These are phyloP conservation scores for Euwallacea fornicatus DNA, from an alignment of 1,140 invertebrate species.

Conservation along the genomic window DNA sequence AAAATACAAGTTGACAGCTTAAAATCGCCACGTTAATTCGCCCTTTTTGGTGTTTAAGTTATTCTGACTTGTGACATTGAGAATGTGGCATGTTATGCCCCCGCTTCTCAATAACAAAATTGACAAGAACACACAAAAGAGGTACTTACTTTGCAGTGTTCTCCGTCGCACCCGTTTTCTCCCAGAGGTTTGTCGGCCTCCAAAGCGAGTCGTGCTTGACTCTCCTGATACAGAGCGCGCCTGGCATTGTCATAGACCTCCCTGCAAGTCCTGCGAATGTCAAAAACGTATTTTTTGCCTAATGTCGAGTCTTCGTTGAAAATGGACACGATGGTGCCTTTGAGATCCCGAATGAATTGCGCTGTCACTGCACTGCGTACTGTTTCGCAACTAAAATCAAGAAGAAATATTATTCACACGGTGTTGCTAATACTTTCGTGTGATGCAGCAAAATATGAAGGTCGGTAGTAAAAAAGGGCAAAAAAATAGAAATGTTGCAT, in stretches of 20 bases:
- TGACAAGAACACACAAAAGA: no score
- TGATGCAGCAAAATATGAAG: no score
- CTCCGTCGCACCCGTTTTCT: slow-evolving; percentile 41
- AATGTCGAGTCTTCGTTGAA: slow-evolving; percentile 86
- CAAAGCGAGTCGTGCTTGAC: slow-evolving; percentile 30
- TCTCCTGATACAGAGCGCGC: slow-evolving; percentile 64
- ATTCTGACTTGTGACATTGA: no score
- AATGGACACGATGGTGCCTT: slow-evolving; percentile 88
- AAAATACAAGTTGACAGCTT: no score
- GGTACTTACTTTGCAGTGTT: slow-evolving; percentile 50
- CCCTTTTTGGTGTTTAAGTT: no score
- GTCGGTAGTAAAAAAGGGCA: background rate
- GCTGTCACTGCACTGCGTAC: slow-evolving; percentile 83
- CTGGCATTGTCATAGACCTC: slow-evolving; percentile 86
- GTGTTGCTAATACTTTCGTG: no score
- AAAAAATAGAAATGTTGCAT: background rate
- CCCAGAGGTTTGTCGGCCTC: slow-evolving; percentile 17
- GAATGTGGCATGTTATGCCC: no score
- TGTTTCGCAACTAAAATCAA: slow-evolving; percentile 73
- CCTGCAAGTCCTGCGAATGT: slow-evolving; percentile 81
- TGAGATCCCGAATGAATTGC: slow-evolving; percentile 85
- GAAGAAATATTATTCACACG: background rate
- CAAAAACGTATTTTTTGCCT: slow-evolving; percentile 87
- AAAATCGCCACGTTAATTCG: no score
- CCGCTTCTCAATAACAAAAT: no score